Percentiles rank a stretch among this genome's conserved stretches.
Conservation (phyloP, 2,888 invertebrate genomes). For the Trachelus stipa region DNA sequence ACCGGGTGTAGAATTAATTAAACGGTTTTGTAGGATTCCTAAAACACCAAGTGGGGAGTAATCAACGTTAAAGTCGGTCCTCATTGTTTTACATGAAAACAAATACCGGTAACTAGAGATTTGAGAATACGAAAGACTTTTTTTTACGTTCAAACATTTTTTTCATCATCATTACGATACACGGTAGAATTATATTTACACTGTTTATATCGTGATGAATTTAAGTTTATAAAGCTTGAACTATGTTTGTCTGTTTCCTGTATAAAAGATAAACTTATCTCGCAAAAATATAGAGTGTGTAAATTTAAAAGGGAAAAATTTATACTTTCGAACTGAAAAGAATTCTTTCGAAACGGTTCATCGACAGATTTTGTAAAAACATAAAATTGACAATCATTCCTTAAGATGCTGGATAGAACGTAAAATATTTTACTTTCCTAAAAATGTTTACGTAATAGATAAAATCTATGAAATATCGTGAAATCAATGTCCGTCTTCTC, state of each 20-base stretch:
- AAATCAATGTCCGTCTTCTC: neutral
- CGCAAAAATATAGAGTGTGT: neutral
- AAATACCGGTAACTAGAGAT: neutral
- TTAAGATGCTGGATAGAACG: neutral
- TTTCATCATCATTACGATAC: neutral
- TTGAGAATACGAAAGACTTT: neutral
- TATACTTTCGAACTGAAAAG: too few relatives aligned
- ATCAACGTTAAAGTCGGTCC: slow-evolving; percentile 43
- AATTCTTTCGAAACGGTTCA: too few relatives aligned
- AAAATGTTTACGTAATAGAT: neutral
- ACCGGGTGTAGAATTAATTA: slow-evolving; percentile 49
- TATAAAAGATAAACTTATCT: neutral
- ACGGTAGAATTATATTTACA: neutral
- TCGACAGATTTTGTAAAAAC: too few relatives aligned
- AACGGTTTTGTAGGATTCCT: slow-evolving; percentile 42
- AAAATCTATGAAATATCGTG: neutral
- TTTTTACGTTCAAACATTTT: neutral
- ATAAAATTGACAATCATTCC: neutral
- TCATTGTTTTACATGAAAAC: slow-evolving; percentile 44
- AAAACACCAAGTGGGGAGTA: slow-evolving; percentile 32
- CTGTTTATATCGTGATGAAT: neutral
- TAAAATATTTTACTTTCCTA: neutral
- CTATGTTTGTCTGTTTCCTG: neutral
- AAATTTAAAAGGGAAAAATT: neutral
- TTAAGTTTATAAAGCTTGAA: neutral